Evolutionary conservation across 2,888 invertebrate species (phyloP).

Genomic region (Hyalella azteca): DNA sequence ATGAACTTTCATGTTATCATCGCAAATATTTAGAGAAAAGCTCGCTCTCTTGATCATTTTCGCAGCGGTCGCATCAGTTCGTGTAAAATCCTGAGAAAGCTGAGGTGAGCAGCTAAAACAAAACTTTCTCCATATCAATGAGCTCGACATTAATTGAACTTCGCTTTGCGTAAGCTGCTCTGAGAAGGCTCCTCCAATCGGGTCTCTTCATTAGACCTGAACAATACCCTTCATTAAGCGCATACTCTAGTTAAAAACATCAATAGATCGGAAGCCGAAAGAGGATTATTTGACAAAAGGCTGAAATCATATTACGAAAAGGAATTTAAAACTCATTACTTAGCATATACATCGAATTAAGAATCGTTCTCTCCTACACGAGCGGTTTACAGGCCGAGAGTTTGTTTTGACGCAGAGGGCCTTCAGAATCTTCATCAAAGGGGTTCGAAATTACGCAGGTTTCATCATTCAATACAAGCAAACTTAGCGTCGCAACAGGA

Average conservation of each 20-base stretch:
- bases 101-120: background rate
- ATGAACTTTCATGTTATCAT: too few species aligned
- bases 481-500: slow-evolving; percentile 13
- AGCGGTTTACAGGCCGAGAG: background rate
- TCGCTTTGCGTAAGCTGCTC: background rate
- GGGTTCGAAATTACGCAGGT: background rate
- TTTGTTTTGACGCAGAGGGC: background rate
- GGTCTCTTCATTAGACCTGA: background rate
- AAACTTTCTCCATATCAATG: background rate
- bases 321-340: background rate
- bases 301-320: background rate
- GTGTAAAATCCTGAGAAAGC: too few species aligned
- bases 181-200: background rate
- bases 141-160: too few species aligned
- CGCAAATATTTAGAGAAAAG: too few species aligned
- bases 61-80: too few species aligned
- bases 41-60: too few species aligned
- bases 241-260: background rate
- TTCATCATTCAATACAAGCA: background rate
- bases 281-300: background rate
- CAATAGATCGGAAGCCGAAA: background rate
- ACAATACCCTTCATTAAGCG: background rate
- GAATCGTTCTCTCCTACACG: background rate
- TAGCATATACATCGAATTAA: background rate
- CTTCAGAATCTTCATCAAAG: slow-evolving; percentile 3